Evolutionary conservation across 2,797 vertebrate genomes (phyloP).

Genomic region (Onychomys arenicola): DNA sequence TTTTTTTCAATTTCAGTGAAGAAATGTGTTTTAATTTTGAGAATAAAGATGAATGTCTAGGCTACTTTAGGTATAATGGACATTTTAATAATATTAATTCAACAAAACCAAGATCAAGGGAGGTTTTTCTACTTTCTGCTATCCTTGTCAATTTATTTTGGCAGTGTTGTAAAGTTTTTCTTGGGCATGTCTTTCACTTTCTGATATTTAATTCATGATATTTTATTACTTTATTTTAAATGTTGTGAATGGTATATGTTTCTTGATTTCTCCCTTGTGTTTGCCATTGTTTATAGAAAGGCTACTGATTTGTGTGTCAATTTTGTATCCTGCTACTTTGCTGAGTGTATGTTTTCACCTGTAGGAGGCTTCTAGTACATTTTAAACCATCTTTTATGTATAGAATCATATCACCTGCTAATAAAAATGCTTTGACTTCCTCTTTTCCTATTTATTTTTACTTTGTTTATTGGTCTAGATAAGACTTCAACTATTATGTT

Average conservation of each 20-base stretch:
- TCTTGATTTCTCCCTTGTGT: too few relatives aligned
- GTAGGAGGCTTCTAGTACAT: too few relatives aligned
- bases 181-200: too few relatives aligned
- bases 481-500: neutral
- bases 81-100: too few relatives aligned
- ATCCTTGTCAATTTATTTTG: too few relatives aligned
- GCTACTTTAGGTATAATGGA: neutral
- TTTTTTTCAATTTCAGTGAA: neutral
- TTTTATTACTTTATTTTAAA: neutral
- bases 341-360: neutral
- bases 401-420: neutral
- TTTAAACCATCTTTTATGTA: neutral
- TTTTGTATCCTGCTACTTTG: neutral
- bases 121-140: neutral
- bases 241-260: neutral
- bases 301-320: neutral
- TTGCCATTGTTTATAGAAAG: neutral
- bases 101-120: too few relatives aligned
- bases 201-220: neutral
- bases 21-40: neutral
- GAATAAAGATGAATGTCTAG: neutral
- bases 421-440: neutral
- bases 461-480: neutral
- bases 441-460: neutral
- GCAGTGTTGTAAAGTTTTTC: neutral